Base-by-base conservation (phyloP, 2,113 vertebrate genomes). In the Tachysurus fulvidraco region DNA sequence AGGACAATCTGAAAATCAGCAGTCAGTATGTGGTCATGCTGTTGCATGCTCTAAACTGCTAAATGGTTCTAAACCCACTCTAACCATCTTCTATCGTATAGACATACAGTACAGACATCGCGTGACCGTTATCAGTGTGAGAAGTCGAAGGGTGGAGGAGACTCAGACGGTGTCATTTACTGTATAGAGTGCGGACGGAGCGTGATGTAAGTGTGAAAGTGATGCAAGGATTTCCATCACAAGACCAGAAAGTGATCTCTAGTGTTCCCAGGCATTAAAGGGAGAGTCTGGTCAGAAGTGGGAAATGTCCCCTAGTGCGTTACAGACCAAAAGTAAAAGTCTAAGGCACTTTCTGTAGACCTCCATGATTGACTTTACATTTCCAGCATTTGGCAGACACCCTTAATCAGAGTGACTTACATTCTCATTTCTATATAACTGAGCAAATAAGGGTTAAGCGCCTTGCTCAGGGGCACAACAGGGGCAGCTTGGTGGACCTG, bases 191-290 rank as follows among this genome's bases (percentile, higher is more conserved):
- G 81, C 25, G 85, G 86, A 59, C 64, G 55, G 83, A 84, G 60
- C 50, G 79, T 89, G 88, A 89, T 65, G 65, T 71, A 87, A 88
- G 88, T 85, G 87, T 86, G 81, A 87, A 80, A 76, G 46, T 73
- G 78, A 83, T 83, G 4, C 50, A 67, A 73, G 71, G 55, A 86
- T 55, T 86, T 82, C 65, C 79, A 74, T 67, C 16, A 55, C 52
- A 76, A 83, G 41, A 23, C 83, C 55, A 36, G 36, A 74, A 83
- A 65, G 60, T 79, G 41, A 44, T 50, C 57, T 69, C 10, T 28
- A 44, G 83, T 73, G 55, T 60, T 13, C 41, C 60, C 30, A 25
- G 71, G 46, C 11, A 81, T 62, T 84, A n/a, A 73, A 83, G 83
- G 83, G 86, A 88, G 83, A 57, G 30, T 19, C 67, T 62, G 44